phyloP scores from a whole-genome alignment of 2,888 invertebrate species.

The Orchestes rusci region DNA sequence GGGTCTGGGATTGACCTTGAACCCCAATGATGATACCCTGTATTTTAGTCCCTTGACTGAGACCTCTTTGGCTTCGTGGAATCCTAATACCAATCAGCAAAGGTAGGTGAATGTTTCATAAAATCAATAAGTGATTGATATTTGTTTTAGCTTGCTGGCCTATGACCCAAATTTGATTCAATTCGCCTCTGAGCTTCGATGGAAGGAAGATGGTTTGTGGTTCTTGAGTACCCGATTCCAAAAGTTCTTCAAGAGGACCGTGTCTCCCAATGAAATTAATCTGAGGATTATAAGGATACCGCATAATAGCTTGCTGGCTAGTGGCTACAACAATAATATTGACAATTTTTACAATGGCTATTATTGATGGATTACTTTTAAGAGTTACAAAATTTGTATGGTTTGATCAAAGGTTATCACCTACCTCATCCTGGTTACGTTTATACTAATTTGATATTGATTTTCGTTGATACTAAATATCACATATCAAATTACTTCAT shows the following conservation, averaged over 20 bases:
- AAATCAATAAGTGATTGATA: constrained; percentile 3
- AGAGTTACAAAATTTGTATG: too few relatives aligned
- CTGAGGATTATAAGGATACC: constrained; percentile 58
- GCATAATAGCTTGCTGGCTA: constrained; percentile 6
- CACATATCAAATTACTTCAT: too few relatives aligned
- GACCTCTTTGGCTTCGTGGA: constrained; percentile 75
- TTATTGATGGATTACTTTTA: too few relatives aligned
- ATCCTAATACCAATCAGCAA: constrained; percentile 64
- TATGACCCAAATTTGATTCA: constrained; percentile 66
- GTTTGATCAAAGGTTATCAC: too few relatives aligned
- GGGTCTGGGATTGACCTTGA: constrained; percentile 66
- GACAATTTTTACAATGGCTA: too few relatives aligned
- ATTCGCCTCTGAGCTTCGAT: constrained; percentile 70
- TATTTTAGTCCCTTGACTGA: constrained; percentile 73
- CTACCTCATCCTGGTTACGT: too few relatives aligned
- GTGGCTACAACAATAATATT: constrained; percentile 24
- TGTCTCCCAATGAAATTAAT: constrained; percentile 62
- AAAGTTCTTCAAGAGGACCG: constrained; percentile 65
- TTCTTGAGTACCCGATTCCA: constrained; percentile 70
- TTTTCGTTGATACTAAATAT: too few relatives aligned
- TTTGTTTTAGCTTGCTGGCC: constrained; percentile 55
- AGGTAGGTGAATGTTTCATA: constrained; percentile 45
- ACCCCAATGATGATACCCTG: constrained; percentile 65
- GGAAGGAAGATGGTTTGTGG: constrained; percentile 63
- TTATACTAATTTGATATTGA: too few relatives aligned